Conservation (phyloP, 2,888 invertebrate species). For the Automeris io region DNA sequence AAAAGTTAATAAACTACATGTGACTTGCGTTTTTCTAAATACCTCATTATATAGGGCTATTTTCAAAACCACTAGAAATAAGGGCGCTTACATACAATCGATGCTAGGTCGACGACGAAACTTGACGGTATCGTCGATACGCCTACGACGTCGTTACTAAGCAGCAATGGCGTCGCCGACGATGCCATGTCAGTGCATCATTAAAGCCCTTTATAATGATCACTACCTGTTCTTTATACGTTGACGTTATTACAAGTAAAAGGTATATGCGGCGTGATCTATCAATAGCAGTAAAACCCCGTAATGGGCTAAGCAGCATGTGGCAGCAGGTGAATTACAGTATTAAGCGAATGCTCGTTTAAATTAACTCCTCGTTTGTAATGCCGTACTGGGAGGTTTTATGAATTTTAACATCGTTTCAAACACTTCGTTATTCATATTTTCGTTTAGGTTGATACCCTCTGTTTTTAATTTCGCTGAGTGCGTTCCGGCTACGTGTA, state of each 20-base stretch:
- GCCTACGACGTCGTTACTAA: no score
- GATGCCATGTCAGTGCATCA: not conserved
- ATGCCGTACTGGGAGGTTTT: slow-evolving; percentile 2
- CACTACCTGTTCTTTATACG: slow-evolving; percentile 12
- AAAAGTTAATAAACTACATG: no score
- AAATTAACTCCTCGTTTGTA: slow-evolving; percentile 19
- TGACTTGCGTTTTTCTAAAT: no score
- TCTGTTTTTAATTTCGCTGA: slow-evolving; percentile 64
- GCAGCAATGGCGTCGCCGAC: no score
- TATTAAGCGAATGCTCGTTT: slow-evolving; percentile 35
- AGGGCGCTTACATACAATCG: no score
- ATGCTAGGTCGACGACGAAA: no score
- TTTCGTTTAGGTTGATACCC: slow-evolving; percentile 44
- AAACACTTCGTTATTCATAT: slow-evolving; percentile 3
- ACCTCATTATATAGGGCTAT: no score
- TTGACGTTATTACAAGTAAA: slow-evolving; percentile 41
- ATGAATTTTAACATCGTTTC: slow-evolving; percentile 1
- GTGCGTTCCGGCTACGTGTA: slow-evolving; percentile 64
- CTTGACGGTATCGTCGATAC: no score
- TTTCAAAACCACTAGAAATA: no score
- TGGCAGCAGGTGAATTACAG: slow-evolving; percentile 52
- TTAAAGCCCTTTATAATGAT: not conserved
- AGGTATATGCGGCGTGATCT: slow-evolving; percentile 49
- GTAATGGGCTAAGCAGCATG: slow-evolving; percentile 49
- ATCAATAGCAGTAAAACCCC: slow-evolving; percentile 46